Evolutionary conservation across 2,888 invertebrate species (phyloP).

Genomic region (Cryptocephalus primarius): DNA sequence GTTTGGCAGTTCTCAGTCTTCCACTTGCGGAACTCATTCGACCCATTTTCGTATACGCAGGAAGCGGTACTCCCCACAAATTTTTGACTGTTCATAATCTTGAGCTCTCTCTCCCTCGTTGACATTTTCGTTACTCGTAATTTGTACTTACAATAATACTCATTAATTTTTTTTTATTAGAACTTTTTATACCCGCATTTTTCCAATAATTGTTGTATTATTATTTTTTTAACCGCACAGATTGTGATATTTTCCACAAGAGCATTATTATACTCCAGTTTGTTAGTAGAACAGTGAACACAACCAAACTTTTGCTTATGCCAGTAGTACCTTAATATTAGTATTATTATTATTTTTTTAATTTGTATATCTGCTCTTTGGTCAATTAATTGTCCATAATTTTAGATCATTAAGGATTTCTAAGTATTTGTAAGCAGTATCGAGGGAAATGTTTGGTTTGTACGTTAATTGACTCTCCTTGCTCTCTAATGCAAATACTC

Average conservation of each 20-base stretch:
- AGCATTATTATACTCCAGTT: constrained; percentile 14
- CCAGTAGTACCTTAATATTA: constrained; percentile 29
- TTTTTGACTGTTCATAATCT: neutral
- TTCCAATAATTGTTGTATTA: neutral
- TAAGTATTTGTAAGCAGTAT: neutral
- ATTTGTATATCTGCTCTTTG: neutral
- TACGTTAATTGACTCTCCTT: neutral
- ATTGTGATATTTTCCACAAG: constrained; percentile 29
- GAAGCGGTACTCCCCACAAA: constrained; percentile 4
- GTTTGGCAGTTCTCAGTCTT: too few relatives aligned
- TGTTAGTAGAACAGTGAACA: constrained; percentile 20
- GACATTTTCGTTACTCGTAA: constrained; percentile 12
- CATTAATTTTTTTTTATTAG: neutral
- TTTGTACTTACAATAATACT: constrained; percentile 23
- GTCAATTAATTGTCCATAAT: neutral
- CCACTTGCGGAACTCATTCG: too few relatives aligned
- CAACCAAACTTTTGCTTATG: constrained; percentile 30
- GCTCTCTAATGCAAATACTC: too few relatives aligned
- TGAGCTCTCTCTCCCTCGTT: constrained; percentile 10
- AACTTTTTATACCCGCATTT: constrained; percentile 4
- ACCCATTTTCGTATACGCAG: too few relatives aligned
- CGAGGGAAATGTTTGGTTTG: neutral
- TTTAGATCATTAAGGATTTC: neutral
- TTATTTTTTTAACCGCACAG: constrained; percentile 8
- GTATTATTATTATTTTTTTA: constrained; percentile 12